These are phyloP conservation scores for Myotis lucifugus DNA, from an alignment of 2,113 vertebrate genomes.

Conservation along the genomic window DNA sequence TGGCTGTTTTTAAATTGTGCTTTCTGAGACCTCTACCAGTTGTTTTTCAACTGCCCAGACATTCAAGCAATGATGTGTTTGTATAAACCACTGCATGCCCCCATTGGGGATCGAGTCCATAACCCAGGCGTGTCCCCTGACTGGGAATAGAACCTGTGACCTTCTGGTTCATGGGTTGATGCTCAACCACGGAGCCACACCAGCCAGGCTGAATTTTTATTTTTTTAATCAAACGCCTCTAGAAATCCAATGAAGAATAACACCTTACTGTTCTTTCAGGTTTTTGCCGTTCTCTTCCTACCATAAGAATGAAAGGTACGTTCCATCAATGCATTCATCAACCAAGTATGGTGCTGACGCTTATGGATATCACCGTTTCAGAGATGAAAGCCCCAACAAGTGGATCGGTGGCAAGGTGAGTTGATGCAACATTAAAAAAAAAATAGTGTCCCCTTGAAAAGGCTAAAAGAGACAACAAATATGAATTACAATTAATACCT, in stretches of 20 bases:
- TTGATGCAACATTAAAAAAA: neutral
- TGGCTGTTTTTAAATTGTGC: no score
- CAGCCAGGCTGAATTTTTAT: no score
- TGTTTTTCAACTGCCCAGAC: no score
- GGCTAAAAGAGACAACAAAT: neutral
- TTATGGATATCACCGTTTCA: conserved; percentile 84
- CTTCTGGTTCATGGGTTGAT: no score
- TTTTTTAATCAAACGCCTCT: neutral
- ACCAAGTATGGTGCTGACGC: conserved; percentile 79
- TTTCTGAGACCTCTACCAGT: no score
- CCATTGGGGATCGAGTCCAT: no score
- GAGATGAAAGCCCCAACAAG: conserved; percentile 83
- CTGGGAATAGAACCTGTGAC: no score
- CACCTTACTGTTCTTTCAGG: conserved; percentile 82
- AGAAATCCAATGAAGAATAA: neutral
- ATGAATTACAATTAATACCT: neutral
- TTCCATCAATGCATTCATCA: conserved; percentile 81
- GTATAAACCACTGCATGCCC: no score
- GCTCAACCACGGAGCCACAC: no score
- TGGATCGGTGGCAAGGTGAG: conserved; percentile 87
- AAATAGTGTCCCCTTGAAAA: neutral
- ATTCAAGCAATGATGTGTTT: no score
- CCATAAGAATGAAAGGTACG: conserved; percentile 82
- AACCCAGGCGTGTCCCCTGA: no score
- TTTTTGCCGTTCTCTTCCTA: conserved; percentile 88